Percentiles rank a stretch among this genome's conserved stretches.
These are phyloP conservation scores for Rhagonycha lutea DNA, from an alignment of 2,888 invertebrate species.

Conservation along the genomic window DNA sequence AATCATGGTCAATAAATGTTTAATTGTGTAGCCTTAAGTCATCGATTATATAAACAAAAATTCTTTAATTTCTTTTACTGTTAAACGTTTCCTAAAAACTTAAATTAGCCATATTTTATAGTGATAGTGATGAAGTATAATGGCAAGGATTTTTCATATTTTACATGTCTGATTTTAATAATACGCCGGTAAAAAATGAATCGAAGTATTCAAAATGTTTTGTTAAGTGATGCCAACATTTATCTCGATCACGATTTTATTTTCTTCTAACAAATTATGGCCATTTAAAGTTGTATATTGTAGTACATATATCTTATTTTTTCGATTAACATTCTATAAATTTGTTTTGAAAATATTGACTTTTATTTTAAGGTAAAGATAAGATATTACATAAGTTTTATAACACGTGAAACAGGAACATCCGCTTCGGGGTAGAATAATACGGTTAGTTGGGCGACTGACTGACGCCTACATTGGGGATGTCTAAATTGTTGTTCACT, in stretches of 20 bases:
- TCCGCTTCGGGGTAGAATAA: background rate
- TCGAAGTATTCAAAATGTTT: background rate
- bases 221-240: background rate
- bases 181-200: background rate
- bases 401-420: background rate
- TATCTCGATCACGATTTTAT: background rate
- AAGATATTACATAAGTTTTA: background rate
- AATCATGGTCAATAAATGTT: background rate
- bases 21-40: background rate
- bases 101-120: background rate
- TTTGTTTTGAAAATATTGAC: background rate
- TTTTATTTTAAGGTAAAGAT: background rate
- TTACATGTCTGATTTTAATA: background rate
- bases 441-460: slow-evolving; percentile 11
- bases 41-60: background rate
- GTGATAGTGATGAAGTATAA: background rate
- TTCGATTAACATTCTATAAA: background rate
- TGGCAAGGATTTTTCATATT: background rate
- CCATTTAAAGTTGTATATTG: background rate
- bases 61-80: background rate
- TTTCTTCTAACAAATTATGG: background rate
- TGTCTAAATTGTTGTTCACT: slow-evolving; percentile 21
- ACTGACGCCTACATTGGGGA: slow-evolving; percentile 17
- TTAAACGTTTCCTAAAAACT: background rate
- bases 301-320: background rate